Evolutionary conservation across 2,797 vertebrate species (phyloP), one percentile per base, ranked within the genome.

Genomic region (Megalops cyprinoides): DNA sequence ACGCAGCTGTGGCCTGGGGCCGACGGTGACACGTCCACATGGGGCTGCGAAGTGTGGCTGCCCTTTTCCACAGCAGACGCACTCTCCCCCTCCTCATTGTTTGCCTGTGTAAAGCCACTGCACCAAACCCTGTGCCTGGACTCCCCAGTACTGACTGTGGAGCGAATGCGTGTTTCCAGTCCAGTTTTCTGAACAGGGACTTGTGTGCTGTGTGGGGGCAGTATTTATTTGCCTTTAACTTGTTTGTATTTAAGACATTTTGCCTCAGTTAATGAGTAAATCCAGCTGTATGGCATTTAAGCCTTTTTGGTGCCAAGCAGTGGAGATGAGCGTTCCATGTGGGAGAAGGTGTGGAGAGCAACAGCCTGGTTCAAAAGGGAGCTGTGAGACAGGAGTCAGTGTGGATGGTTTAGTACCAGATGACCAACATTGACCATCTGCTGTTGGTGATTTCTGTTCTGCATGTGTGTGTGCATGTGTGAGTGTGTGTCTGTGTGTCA

Each of bases 371-470:
- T 77, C 37, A 71, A 73, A 73, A 79, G n/a, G 14, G 79, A 76
- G 74, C 56, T 65, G 77, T 42, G 46, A 65, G 56, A 58, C 77
- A 69, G 62, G 46, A 25, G 62, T 79, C 31, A 28, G 34, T 56
- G 75, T 77, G 76, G 62, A n/a, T 85, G 90, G 89, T 92, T 91
- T 90, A 83, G 87, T 88, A 91, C 85, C 84, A 90, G 88, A 87
- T 91, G 90, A 93, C 89, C 90, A 88, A 85, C 85, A 84, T 86
- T 87, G 90, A 89, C 93, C 93, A 94, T 94, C 93, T 94, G 93
- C 90, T 90, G 81, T 85, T 86, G 9, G 34, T 55, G 77, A 74
- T 78, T 79, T 51, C 79, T 74, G 42, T 73, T 53, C 44, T 6
- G 39, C 83, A 53, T 9, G 39, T 71, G 14, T 34, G 58, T 28